Evolutionary conservation across 2,113 vertebrate species (phyloP), one percentile per base, ranked within the genome.

Genomic region (Zingel zingel): DNA sequence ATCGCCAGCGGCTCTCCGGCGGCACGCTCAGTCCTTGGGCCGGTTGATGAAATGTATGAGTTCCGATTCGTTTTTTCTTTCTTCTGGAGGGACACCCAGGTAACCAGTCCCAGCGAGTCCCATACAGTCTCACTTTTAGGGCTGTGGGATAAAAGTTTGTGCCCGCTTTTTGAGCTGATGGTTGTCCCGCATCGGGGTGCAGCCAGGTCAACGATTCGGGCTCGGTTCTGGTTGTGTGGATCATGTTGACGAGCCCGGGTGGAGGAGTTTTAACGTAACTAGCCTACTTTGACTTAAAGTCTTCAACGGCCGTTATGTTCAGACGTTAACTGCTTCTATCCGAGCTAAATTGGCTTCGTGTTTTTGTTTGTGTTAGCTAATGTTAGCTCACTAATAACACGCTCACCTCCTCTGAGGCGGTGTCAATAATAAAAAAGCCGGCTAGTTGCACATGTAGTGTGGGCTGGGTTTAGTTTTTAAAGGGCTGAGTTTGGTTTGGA

Each of bases 381-480:
- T 67, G 92, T 92, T 93, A 94, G 92, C 91, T 77, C 81, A 94
- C 88, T 86, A 84, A 82, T 74, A 83, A 91, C 89, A 87, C 72
- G 83, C 84, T 86, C 79, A 58, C 77, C 89, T 83, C 88, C 82
- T 79, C 67, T 36, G 92, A 87, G 87, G 92, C 76, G 83, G 90
- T 76, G 87, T 92, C 91, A 91, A 83, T 88, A 85, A 87, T 84
- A 77, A 83, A 56, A 80, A 89, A 90, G 93, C 91, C 94, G 94
- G 94, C 69, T 90, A 30, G 76, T 74, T 83, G 91, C 90, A 90
- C 91, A 91, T 90, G 93, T 88, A 87, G 48, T 80, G 89, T 88
- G 82, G 89, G 92, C 87, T 71, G 91, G 90, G 75, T 93, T 91
- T 90, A 84, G 88, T 73, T 84, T 84, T 93, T 93, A 94, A 93